Evolutionary conservation across 2,797 vertebrate species (phyloP), one percentile per base, ranked within the genome.

Genomic region (Prionace glauca): DNA sequence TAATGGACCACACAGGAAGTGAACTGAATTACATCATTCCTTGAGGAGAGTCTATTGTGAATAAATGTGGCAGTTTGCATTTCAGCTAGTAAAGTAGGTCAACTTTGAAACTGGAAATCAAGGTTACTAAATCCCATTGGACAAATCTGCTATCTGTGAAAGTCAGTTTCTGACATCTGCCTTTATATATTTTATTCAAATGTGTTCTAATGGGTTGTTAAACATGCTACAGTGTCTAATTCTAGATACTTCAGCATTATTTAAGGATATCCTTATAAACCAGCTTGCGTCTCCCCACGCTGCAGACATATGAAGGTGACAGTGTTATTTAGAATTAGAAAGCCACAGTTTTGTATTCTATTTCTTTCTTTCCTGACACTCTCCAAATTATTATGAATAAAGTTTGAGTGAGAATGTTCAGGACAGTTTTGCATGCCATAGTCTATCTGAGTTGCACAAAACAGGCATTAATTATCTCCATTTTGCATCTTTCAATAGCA

Each of bases 81-180:
- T 90, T 62, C 56, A 90, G 24, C 1, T 12, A 60, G 87, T 60
- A 62, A 90, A 90, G 87, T 90, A 90, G 87, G 50, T 62, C 56
- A 90, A n/a, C 87, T 3, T 16, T 90, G 60, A 62, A 88, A 88
- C 86, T 88, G 45, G 12, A 29, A 90, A 56, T 56, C 10, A 90
- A 90, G 50, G 87, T 90, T 32, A 90, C 56, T 90, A 60, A 90
- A 90, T 90, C 50, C 87, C 87, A 62, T 62, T 32, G 14, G 87
- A 10, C 26, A 3, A 2, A 14, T 90, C 29, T 26, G 26, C 62
- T 90, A 18, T 81, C 87, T 90, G 87, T 29, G 26, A 32, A 24
- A 2, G 24, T 45, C 86, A 87, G 41, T 22, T 7, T 50, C 86
- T 87, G 86, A 29, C 60, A 90, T 32, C 24, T 90, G 9, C 0